Percentiles rank a stretch among this genome's conserved stretches.
These are phyloP conservation scores for Philypnodon macrostomus DNA, from an alignment of 2,797 vertebrate species.

Conservation along the genomic window DNA sequence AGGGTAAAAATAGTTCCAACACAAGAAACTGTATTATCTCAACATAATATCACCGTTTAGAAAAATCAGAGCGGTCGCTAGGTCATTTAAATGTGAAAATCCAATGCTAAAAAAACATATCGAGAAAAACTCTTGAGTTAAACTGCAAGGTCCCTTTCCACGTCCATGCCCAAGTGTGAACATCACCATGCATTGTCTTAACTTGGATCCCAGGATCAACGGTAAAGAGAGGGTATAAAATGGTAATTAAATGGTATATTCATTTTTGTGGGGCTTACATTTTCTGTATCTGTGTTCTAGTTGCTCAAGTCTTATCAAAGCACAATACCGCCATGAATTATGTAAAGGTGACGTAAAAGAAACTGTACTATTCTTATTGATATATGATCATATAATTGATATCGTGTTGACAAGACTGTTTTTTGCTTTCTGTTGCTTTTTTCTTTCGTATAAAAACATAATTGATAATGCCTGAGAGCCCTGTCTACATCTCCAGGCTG, in stretches of 20 bases:
- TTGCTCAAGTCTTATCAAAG: constrained; percentile 80
- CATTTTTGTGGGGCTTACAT: constrained; percentile 57
- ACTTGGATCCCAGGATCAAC: constrained; percentile 21
- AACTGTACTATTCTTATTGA: constrained; percentile 75
- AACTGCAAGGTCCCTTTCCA: too few relatives aligned
- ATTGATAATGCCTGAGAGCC: constrained; percentile 71
- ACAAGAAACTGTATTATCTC: too few relatives aligned
- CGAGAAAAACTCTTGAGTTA: too few relatives aligned
- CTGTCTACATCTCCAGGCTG: constrained; percentile 70
- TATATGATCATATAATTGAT: constrained; percentile 75
- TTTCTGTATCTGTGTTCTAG: constrained; percentile 74
- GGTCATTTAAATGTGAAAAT: too few relatives aligned
- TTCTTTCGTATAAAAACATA: constrained; percentile 67
- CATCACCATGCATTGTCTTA: constrained; percentile 2
- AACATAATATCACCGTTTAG: too few relatives aligned
- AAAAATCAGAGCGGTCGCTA: too few relatives aligned
- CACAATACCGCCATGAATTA: constrained; percentile 80
- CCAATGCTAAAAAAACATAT: too few relatives aligned
- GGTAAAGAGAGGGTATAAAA: constrained; percentile 8
- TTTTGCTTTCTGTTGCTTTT: constrained; percentile 33
- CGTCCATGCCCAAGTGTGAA: too few relatives aligned
- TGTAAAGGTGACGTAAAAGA: constrained; percentile 79
- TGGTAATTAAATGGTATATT: constrained; percentile 44
- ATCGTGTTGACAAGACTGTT: constrained; percentile 66
- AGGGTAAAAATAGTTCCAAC: too few relatives aligned